These are phyloP conservation scores for Pseudococcus longispinus DNA, from an alignment of 2,888 invertebrate species.

Conservation along the genomic window DNA sequence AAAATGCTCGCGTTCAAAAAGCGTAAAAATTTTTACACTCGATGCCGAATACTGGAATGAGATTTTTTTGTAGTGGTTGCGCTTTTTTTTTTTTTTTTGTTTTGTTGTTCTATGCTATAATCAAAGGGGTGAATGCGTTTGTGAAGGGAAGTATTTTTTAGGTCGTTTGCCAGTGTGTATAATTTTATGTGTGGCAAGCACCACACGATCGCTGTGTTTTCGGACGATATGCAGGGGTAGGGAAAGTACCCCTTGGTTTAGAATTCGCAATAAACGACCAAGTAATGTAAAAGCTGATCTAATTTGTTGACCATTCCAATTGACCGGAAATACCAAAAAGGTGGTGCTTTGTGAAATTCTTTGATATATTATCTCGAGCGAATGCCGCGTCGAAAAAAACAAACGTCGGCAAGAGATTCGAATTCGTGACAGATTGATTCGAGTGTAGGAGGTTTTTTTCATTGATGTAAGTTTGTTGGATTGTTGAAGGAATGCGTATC, in stretches of 20 bases:
- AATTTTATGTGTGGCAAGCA: neutral
- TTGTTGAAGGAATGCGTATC: neutral
- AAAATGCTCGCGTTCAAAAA: neutral
- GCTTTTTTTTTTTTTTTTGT: neutral
- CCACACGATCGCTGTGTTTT: neutral
- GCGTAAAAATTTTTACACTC: neutral
- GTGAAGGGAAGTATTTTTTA: neutral
- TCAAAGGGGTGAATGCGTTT: neutral
- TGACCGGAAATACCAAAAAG: neutral
- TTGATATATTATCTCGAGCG: neutral
- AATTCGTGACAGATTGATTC: neutral
- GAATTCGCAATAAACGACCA: neutral
- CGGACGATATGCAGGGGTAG: neutral
- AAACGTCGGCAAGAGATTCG: neutral
- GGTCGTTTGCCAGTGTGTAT: neutral
- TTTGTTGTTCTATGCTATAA: neutral
- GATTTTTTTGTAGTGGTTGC: neutral
- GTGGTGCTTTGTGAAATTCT: neutral
- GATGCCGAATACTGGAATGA: conserved; percentile 8
- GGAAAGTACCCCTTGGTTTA: neutral
- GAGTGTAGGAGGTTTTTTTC: neutral
- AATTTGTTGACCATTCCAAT: neutral
- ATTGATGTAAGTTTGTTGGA: neutral
- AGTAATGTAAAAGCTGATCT: neutral
- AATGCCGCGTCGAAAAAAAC: neutral